These are phyloP conservation scores for Podabrus alpinus DNA, from an alignment of 2,888 invertebrate genomes.

Conservation along the genomic window DNA sequence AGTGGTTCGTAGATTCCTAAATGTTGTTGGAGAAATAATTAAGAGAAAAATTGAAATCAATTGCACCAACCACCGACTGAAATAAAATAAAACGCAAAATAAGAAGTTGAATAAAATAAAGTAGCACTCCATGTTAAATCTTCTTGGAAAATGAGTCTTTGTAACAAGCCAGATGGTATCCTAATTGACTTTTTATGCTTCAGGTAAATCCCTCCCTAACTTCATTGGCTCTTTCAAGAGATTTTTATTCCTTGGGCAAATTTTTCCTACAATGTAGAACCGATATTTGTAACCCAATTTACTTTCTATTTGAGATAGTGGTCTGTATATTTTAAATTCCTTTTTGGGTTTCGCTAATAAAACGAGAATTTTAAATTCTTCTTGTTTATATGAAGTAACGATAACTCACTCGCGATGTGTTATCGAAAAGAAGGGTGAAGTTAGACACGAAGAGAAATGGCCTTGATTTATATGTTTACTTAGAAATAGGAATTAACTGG, in stretches of 20 bases:
- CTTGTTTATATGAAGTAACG: neutral
- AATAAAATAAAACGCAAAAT: neutral
- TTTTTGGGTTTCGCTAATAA: neutral
- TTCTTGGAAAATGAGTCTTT: neutral
- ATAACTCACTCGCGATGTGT: neutral
- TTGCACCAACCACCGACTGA: neutral
- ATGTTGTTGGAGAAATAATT: too few species aligned
- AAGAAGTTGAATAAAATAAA: neutral
- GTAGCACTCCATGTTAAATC: neutral
- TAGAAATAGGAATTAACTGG: conserved; percentile 4
- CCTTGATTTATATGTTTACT: conserved; percentile 4
- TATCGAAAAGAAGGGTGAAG: conserved; percentile 1
- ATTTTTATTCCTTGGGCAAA: neutral
- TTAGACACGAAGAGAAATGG: conserved; percentile 2
- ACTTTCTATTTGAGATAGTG: neutral
- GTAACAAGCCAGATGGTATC: neutral
- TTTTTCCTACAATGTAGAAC: neutral
- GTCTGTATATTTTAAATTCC: neutral
- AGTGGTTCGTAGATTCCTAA: too few species aligned
- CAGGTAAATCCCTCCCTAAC: neutral
- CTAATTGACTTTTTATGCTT: neutral
- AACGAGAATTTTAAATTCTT: neutral
- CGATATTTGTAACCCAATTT: neutral
- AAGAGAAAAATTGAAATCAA: neutral
- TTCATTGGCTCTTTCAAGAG: neutral